These are phyloP conservation scores for Eurystomus glaucurus DNA, from an alignment of 2,797 vertebrate genomes.

Conservation along the genomic window DNA sequence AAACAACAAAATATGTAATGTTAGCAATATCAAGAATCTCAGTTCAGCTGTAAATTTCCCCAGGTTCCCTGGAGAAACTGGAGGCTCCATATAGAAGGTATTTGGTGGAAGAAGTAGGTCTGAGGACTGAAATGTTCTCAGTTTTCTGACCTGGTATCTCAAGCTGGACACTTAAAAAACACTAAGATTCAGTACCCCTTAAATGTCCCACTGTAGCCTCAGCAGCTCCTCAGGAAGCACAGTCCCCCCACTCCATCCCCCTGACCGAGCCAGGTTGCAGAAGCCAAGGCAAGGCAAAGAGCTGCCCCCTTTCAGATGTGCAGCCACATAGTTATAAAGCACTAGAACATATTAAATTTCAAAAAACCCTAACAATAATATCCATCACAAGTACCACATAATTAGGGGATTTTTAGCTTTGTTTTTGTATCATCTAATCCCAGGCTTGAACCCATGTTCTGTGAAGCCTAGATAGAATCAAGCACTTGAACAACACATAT, in stretches of 20 bases:
- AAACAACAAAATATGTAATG: not conserved
- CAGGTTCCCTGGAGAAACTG: not conserved
- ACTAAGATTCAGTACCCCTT: not conserved
- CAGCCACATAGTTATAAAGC: not conserved
- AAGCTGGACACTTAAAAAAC: not conserved
- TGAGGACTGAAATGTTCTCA: not conserved
- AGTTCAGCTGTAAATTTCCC: not conserved
- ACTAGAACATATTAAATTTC: not conserved
- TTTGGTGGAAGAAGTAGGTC: not conserved
- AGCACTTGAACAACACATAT: not conserved
- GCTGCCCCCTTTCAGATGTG: rapidly evolving
- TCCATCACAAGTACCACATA: not conserved
- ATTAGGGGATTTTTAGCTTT: not conserved
- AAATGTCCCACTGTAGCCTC: not conserved
- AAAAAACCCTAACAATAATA: not conserved
- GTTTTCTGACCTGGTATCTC: not conserved
- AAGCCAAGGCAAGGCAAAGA: not conserved
- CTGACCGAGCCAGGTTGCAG: not conserved
- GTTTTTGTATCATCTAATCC: not conserved
- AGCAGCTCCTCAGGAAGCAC: not conserved
- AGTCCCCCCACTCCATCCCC: rapidly evolving
- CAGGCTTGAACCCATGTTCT: not conserved
- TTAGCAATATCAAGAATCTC: not conserved
- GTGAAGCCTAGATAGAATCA: not conserved
- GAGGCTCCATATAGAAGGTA: rapidly evolving